Base-by-base conservation (phyloP, 1,140 invertebrate genomes). In the Drosophila pseudoananassae region DNA sequence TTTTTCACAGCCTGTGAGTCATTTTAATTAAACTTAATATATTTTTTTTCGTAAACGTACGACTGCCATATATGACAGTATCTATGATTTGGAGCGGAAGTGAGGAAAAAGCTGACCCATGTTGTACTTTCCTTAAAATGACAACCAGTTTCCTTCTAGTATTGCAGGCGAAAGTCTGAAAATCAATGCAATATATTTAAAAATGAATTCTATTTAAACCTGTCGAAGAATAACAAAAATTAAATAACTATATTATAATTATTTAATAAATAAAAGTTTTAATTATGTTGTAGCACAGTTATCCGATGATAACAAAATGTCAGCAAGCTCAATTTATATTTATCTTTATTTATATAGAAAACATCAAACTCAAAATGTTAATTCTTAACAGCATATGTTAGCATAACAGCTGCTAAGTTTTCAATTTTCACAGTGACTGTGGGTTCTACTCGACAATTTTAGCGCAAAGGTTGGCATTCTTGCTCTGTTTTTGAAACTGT, bases 381-480 rank as follows among this genome's bases (percentile, higher is more conserved):
- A n/a, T n/a, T n/a, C n/a, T n/a, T n/a, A n/a, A n/a, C n/a, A n/a
- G n/a, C n/a, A n/a, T n/a, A n/a, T n/a, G n/a, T n/a, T n/a, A n/a
- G n/a, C n/a, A n/a, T n/a, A n/a, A n/a, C n/a, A n/a, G n/a, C n/a
- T n/a, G n/a, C n/a, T n/a, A n/a, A n/a, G n/a, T n/a, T n/a, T n/a
- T n/a, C n/a, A n/a, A n/a, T 27, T 27, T 27, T 27, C 25, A 4
- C 25, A 27, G 1, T 7, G 25, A 27, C 25, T 27, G 5, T 27
- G 25, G 74, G 65, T 66, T 75, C 71, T 76, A 88, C 82, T 87
- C 78, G 83, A 49, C 73, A 60, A 78, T 60, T 87, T 68, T 78
- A 70, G 70, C 59, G 73, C 60, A 60, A 85, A 87, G 81, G 81
- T 85, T 85, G 82, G 87, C 90, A 91, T 91, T 91, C 90, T 91